Conservation (phyloP, 2,113 vertebrate species). For the Cisticola juncidis region DNA sequence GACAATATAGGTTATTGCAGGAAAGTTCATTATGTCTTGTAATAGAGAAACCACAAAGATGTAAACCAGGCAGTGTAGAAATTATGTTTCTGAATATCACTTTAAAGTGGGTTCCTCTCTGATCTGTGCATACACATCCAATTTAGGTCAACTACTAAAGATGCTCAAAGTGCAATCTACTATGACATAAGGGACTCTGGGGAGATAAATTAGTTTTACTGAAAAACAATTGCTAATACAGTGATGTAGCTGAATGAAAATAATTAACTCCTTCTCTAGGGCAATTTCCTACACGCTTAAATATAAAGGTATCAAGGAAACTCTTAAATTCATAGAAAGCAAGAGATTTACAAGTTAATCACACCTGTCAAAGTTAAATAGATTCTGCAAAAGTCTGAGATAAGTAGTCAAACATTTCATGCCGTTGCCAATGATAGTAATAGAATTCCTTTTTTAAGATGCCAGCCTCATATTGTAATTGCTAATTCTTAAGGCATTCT, state of each 20-base stretch:
- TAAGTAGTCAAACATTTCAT: background rate
- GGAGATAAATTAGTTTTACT: background rate
- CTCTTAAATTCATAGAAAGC: background rate
- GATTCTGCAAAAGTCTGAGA: background rate
- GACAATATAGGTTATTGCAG: background rate
- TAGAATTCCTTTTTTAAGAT: background rate
- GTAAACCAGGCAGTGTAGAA: background rate
- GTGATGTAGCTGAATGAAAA: background rate
- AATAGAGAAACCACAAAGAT: background rate
- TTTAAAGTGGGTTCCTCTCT: background rate
- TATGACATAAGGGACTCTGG: background rate
- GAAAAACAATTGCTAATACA: background rate
- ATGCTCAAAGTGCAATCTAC: background rate
- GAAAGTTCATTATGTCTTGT: background rate
- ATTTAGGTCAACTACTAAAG: background rate
- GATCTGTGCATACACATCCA: background rate
- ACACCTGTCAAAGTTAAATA: background rate
- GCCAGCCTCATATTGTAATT: background rate
- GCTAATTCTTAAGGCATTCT: background rate
- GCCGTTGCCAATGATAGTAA: background rate
- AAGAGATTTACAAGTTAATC: background rate
- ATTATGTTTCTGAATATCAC: background rate
- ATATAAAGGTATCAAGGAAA: background rate
- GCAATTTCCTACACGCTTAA: background rate
- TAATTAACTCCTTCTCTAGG: background rate